Percentiles rank a stretch among this genome's conserved stretches.
Conservation (phyloP, 1,140 invertebrate genomes). For the Metopolophium dirhodum region DNA sequence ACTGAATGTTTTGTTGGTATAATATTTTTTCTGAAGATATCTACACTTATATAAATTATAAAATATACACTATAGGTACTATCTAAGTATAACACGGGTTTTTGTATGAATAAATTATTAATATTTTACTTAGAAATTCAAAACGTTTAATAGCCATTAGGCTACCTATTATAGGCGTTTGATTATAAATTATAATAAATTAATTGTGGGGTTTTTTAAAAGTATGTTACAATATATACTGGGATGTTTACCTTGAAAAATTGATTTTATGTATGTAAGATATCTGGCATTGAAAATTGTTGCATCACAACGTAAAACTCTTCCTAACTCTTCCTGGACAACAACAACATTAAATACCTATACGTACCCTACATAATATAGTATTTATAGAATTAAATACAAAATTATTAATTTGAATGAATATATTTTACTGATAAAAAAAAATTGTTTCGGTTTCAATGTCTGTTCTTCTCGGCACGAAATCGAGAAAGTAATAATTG, state of each 20-base stretch:
- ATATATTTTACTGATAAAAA: too few relatives aligned
- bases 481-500: background rate
- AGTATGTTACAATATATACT: background rate
- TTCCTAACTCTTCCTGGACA: background rate
- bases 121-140: background rate
- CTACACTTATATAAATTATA: background rate
- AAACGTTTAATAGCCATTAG: background rate
- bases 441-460: background rate
- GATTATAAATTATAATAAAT: background rate
- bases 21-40: background rate
- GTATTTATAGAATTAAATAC: background rate
- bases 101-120: background rate
- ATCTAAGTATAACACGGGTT: background rate
- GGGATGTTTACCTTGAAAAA: background rate
- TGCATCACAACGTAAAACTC: background rate
- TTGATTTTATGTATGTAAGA: background rate
- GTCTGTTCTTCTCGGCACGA: background rate
- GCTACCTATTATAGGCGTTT: background rate
- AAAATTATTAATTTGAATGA: background rate
- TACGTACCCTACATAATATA: background rate
- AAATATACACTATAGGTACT: background rate
- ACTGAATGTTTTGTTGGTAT: background rate
- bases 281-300: background rate
- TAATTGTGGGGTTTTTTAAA: background rate
- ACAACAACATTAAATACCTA: background rate